phyloP scores from a whole-genome alignment of 2,113 vertebrate genomes.

The Odobenus rosmarus region DNA sequence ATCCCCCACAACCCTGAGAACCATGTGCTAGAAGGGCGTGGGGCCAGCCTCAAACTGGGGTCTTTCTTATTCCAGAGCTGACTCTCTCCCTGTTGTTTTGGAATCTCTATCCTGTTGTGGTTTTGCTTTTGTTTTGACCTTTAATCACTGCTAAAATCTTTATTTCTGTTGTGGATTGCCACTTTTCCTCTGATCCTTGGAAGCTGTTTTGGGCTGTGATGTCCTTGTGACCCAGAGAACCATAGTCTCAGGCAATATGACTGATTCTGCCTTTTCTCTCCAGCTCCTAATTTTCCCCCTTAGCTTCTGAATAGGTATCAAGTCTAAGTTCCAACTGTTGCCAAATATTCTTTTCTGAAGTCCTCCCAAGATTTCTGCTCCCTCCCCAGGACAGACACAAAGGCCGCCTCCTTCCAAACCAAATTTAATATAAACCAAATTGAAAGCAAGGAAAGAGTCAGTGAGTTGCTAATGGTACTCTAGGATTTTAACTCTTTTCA shows the following conservation, averaged over 20 bases:
- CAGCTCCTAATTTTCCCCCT: not conserved
- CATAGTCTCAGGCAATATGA: not conserved
- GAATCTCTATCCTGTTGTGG: not conserved
- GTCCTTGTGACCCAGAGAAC: not conserved
- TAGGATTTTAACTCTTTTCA: not conserved
- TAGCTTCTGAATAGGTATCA: not conserved
- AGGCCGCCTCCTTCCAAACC: not conserved
- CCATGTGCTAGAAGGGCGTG: accelerated
- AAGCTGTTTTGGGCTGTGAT: not conserved
- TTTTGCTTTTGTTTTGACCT: slow-evolving; percentile 20
- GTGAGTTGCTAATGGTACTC: not conserved
- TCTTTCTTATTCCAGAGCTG: not conserved
- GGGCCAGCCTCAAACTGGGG: not conserved
- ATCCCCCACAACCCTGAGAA: not conserved
- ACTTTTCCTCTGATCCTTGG: not conserved
- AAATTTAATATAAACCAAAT: not conserved
- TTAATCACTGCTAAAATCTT: not conserved
- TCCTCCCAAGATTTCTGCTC: not conserved
- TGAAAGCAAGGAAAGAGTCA: not conserved
- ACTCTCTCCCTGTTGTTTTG: not conserved
- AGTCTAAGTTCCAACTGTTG: not conserved
- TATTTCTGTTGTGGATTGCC: not conserved
- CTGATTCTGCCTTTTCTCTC: not conserved
- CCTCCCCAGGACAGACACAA: not conserved
- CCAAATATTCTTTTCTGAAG: slow-evolving; percentile 19